Conservation (phyloP, 2,888 invertebrate genomes). For the Acronicta alni region DNA sequence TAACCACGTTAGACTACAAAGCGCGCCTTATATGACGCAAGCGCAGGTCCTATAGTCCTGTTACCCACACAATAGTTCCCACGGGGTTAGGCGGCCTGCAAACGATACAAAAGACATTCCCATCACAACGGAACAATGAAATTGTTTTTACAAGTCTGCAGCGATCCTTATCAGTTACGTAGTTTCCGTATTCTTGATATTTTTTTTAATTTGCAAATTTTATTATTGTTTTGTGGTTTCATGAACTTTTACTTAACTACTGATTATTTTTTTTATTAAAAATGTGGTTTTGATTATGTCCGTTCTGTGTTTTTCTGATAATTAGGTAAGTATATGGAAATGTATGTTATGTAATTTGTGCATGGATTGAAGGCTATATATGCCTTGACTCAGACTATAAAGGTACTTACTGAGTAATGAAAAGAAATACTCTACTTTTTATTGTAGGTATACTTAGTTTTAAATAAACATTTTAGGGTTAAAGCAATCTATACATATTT, state of each 20-base stretch:
- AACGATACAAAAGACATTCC: conserved; percentile 61
- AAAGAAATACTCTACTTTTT: neutral
- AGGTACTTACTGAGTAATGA: no score
- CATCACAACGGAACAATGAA: conserved; percentile 56
- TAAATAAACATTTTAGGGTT: no score
- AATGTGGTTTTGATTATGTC: neutral
- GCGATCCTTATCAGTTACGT: conserved; percentile 61
- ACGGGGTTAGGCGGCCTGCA: conserved; percentile 67
- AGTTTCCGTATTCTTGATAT: conserved; percentile 59
- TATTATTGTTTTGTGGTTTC: neutral
- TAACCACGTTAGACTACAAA: conserved; percentile 48
- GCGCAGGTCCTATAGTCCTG: conserved; percentile 50
- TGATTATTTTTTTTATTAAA: neutral
- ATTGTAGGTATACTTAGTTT: no score
- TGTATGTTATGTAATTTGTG: no score
- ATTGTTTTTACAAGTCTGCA: conserved; percentile 56
- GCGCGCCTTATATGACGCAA: conserved; percentile 43
- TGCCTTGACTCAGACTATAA: no score
- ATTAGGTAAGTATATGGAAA: no score
- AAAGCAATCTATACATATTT: no score
- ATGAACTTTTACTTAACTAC: conserved; percentile 3
- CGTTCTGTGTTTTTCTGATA: no score
- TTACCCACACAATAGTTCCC: conserved; percentile 64
- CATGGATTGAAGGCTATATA: no score
- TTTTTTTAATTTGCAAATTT: conserved; percentile 11